Evolutionary conservation across 2,888 invertebrate genomes (phyloP), one percentile per base, ranked within the genome.

Genomic region (Ditula angustiorana): DNA sequence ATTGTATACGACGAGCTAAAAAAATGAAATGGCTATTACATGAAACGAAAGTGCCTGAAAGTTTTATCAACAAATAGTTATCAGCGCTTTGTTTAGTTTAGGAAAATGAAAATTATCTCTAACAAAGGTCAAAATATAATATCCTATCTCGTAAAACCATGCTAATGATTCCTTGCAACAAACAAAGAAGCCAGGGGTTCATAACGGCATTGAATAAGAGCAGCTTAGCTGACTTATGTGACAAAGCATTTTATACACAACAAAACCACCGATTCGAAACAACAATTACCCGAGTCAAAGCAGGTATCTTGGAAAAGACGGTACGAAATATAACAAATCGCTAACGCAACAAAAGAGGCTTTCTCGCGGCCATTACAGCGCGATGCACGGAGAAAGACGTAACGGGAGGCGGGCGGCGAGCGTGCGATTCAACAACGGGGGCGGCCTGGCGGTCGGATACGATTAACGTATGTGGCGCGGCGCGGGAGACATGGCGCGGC

Each of bases 271-370:
- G 83, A 87, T 86, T 87, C 80, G 83, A 90, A 91, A 91, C 89
- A 92, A 92, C 92, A 92, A 92, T 92, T 88, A 91, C 85, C 83
- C 79, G 84, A 88, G 87, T 89, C 90, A 90, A 90, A 90, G 86
- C 86, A 85, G 88, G 87, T 90, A 87, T 87, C 85, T 84, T 73
- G 75, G 86, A 81, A 89, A 88, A 86, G 87, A 60, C 86, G 87
- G 81, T 85, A 80, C 80, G 87, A 88, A 87, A 91, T 90, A 88
- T 89, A 91, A 90, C 90, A 90, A 90, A 91, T 89, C 87, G 87
- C 81, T 86, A 76, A 80, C 82, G 83, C 86, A 90, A 92, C 92
- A 92, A 92, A 87, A 83, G 92, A 89, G 89, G 92, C 91, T 92
- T 92, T 92, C 87, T 86, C 82, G 87, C 82, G 87, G 86, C 91